Evolutionary conservation across 2,797 vertebrate genomes (phyloP).

Genomic region (Vireo griseus): DNA sequence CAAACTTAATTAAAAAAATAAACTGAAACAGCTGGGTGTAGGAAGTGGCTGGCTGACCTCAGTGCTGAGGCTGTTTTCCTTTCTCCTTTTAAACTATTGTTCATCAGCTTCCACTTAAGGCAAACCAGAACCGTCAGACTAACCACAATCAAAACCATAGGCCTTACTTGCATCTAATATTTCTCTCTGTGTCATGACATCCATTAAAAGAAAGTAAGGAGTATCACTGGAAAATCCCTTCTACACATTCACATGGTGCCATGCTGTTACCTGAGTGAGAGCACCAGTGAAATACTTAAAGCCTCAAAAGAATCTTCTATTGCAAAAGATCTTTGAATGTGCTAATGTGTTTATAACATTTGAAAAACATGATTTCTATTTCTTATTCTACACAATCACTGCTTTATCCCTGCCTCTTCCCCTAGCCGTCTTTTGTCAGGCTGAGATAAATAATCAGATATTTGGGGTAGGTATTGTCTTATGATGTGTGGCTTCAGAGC

Average conservation of each 20-base stretch:
- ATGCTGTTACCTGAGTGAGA: not conserved
- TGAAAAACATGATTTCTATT: not conserved
- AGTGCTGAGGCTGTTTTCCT: constrained; percentile 27
- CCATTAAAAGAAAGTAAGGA: not conserved
- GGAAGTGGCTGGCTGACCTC: constrained; percentile 61
- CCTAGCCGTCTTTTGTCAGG: not conserved
- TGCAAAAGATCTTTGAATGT: not conserved
- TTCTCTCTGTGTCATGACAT: not conserved
- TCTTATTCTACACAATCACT: not conserved
- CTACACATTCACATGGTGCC: not conserved
- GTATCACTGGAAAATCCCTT: not conserved
- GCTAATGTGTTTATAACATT: not conserved
- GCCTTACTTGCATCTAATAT: not conserved
- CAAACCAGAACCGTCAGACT: constrained; percentile 35
- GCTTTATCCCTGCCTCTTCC: not conserved
- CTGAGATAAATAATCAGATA: not conserved
- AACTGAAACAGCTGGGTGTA: constrained; percentile 63
- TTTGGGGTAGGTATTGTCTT: not conserved
- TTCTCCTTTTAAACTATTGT: constrained; percentile 54
- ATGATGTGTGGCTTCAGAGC: not conserved
- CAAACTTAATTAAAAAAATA: constrained; percentile 65
- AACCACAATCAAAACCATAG: constrained; percentile 59
- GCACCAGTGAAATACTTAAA: not conserved
- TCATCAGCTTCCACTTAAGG: constrained; percentile 56
- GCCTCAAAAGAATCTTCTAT: not conserved